These are phyloP conservation scores for Callopanchax toddi DNA, from an alignment of 2,113 vertebrate species.

Conservation along the genomic window DNA sequence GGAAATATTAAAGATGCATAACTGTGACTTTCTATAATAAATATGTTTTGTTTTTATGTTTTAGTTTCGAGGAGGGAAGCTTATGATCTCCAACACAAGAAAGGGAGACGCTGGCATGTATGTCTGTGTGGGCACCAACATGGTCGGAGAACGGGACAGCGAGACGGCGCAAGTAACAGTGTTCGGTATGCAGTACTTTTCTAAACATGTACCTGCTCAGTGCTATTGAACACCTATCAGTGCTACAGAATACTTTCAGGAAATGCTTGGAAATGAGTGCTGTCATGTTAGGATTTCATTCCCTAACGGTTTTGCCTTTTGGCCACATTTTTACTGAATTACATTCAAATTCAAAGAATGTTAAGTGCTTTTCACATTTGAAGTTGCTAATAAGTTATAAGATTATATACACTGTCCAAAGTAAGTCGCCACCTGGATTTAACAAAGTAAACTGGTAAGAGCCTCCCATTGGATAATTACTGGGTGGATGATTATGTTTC, in stretches of 20 bases:
- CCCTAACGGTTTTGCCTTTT: neutral
- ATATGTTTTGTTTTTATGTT: slow-evolving; percentile 7
- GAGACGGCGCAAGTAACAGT: slow-evolving; percentile 97
- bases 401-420: too few species aligned
- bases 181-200: slow-evolving; percentile 85
- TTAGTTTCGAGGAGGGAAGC: slow-evolving; percentile 96
- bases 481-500: too few species aligned
- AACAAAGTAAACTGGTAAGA: too few species aligned
- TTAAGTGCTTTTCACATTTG: slow-evolving; percentile 1
- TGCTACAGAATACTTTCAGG: neutral
- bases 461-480: too few species aligned
- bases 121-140: slow-evolving; percentile 96
- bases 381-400: too few species aligned
- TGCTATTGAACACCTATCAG: neutral
- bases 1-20: too few species aligned
- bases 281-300: neutral
- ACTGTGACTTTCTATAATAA: too few species aligned
- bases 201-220: neutral
- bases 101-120: slow-evolving; percentile 97
- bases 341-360: neutral
- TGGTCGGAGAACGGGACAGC: slow-evolving; percentile 97
- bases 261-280: neutral
- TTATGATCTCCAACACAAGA: slow-evolving; percentile 97
- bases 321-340: too few species aligned
- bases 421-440: too few species aligned